Base-by-base conservation (phyloP, 92 coral and sea anemone species). In the Desmophyllum pertusum region DNA sequence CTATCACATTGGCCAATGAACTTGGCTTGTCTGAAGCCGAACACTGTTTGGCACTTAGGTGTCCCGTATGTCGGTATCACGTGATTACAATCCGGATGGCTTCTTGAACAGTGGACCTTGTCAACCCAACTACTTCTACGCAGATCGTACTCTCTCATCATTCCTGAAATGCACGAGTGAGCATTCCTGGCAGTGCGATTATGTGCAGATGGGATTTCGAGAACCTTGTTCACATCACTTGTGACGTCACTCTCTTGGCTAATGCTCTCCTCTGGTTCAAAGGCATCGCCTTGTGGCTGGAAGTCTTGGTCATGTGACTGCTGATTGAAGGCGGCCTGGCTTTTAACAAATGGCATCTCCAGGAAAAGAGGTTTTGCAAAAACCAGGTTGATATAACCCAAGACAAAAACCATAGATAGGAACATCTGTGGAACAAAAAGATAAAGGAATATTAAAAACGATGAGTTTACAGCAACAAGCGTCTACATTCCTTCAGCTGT, bases 141-240 rank as follows among this genome's bases (percentile, higher is more conserved):
- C 4, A 1, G 19, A 42, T 79, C 83, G 10, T 13, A 45, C 72
- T 30, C 17, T 19, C 15, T 30, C 36, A 42, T 46, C 0, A 17
- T 0, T 46, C 27, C 19, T 43, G 59, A 27, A 65, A 79, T 10
- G 37, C 63, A 79, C 2, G 31, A 14, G 39, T 41, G 41, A 27
- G 39, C 43, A 9, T 46, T 55, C 27, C 84, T 79, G 36, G 65
- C 36, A 31, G 84, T 79, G 33, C 84, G 74, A 45, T 79, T 66
- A n/a, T 48, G 62, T 31, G 64, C 65, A 42, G 19, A 10, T 33
- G 31, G 45, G 2, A 10, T 46, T 27, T 45, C 33, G 6, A 67
- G 64, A 46, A 51, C 46, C 35, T 6, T 15, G 6, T 80, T 33
- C 18, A 23, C 14, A 6, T 25, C 50, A 13, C 76, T 51, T 36